A percentile compares a stretch with the other conserved stretches of the same genome.
Evolutionary conservation across 1,140 invertebrate genomes (phyloP).

Genomic region (Lepidurus arcticus): DNA sequence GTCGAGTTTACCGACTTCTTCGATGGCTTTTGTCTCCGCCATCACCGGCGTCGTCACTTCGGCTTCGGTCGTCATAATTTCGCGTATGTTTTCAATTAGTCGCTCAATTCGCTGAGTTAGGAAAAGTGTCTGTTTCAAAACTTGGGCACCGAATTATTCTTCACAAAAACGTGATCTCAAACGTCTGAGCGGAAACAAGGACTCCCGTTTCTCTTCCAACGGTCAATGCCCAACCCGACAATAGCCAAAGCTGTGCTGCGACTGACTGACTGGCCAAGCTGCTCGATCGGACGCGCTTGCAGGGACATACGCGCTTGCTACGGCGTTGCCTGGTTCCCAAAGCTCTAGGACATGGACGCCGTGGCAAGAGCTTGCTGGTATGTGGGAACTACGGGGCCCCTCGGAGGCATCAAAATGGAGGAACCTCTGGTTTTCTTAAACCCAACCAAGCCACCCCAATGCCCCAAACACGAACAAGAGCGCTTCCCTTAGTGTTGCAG

Average conservation of each 20-base stretch:
- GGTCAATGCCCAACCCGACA: neutral
- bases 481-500: neutral
- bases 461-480: neutral
- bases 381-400: constrained; percentile 11
- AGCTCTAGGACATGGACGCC: neutral
- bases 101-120: neutral
- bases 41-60: constrained; percentile 25
- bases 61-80: constrained; percentile 32
- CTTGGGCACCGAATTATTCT: neutral
- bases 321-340: constrained; percentile 6
- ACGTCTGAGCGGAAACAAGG: neutral
- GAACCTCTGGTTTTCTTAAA: neutral
- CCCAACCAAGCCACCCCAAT: neutral
- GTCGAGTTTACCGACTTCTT: constrained; percentile 22
- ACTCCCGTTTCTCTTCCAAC: neutral
- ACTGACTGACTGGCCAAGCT: neutral
- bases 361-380: neutral
- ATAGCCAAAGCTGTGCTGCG: neutral
- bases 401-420: constrained; percentile 16
- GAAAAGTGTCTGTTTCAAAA: neutral
- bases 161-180: neutral
- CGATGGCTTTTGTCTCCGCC: constrained; percentile 6
- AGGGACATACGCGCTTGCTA: constrained; percentile 1
- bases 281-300: neutral
- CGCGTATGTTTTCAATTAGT: neutral